Base-by-base conservation (phyloP, 1,140 invertebrate species). In the Gonioctena quinquepunctata region DNA sequence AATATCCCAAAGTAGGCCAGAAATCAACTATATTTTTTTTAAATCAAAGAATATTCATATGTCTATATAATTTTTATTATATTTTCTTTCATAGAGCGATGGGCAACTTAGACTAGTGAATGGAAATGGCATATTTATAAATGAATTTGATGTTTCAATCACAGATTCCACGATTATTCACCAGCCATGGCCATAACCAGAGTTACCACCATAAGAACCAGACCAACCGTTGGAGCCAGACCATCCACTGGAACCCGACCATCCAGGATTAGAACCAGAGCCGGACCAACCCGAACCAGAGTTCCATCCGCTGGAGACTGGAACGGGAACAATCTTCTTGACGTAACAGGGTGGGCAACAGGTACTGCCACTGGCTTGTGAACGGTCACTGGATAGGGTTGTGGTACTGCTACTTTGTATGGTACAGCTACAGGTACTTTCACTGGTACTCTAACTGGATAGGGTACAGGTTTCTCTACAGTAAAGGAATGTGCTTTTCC, bases 401-500 rank as follows among this genome's bases (percentile, higher is more conserved):
- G 64, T 49, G 75, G 74, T 18, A 74, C 74, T 62, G 61, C 61
- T 67, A 77, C 71, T 67, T 72, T 78, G 7, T 71, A 69, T 66
- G 77, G 75, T 0, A 77, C 73, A 27, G 68, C 66, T 19, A 74
- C 74, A 22, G 73, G 52, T 63, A 77, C 70, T 65, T 71, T 78
- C 4, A 77, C 73, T 33, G 77, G 75, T 25, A 77, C 73, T 68
- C 68, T 75, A 19, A 76, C 75, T 48, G 71, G 69, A 54, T 72
- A 71, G n/a, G 77, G 75, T 25, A 75, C 73, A 52, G 70, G 70
- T 75, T 61, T 79, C 13, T 77, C 67, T 2, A 79, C 76, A 18
- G 73, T 71, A 2, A 75, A 0, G 84, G 85, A n/a, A 85, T 79
- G 2, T 69, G 78, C 69, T 83, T 85, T 21, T 85, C 84, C 0